Evolutionary conservation across 2,113 vertebrate genomes (phyloP), one percentile per base, ranked within the genome.

Genomic region (Odontophorus gujanensis): DNA sequence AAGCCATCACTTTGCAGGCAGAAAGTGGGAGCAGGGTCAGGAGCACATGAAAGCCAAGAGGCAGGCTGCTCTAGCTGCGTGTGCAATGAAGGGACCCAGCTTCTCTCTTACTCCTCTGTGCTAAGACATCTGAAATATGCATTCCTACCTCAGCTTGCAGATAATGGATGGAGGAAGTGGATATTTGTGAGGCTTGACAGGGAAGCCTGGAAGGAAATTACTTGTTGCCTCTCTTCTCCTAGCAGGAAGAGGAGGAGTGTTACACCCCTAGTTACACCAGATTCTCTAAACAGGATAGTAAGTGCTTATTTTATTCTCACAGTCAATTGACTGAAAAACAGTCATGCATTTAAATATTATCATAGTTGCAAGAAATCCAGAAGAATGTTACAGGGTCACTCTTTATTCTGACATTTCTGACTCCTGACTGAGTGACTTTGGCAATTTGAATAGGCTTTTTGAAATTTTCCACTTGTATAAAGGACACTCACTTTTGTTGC

Each of bases 11-110:
- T 76, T 66, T 36, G 30, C 66, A 85, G 55, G 63, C 22, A 53
- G 85, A 74, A 48, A 0, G 3, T 25, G 26, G 50, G 62, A 79
- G 61, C 38, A 45, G 61, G 9, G 8, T 68, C 57, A 2, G 3
- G 61, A 89, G 51, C 7, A 7, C 36, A 20, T 8, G 20, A 81
- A 43, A 58, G 8, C 20, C 55, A 59, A 13, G 38, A 43, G 21
- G 21, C 7, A 18, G 40, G 22, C 30, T 79, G 63, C 28, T 72
- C 40, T 50, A 57, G 81, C 36, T 47, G 36, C 22, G 12, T 5
- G 12, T 8, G 7, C 6, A 42, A 66, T 32, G 30, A 34, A 57
- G 19, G 24, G 74, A 50, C 3, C 4, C 0, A 0, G 1, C 24
- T 36, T 85, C 83, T 71, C 18, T 34, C 43, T 53, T 55, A 21